These are phyloP conservation scores for Calvadosia cruxmelitensis DNA, from an alignment of 30 jellyfish, hydroid and myxozoan species.

Conservation along the genomic window DNA sequence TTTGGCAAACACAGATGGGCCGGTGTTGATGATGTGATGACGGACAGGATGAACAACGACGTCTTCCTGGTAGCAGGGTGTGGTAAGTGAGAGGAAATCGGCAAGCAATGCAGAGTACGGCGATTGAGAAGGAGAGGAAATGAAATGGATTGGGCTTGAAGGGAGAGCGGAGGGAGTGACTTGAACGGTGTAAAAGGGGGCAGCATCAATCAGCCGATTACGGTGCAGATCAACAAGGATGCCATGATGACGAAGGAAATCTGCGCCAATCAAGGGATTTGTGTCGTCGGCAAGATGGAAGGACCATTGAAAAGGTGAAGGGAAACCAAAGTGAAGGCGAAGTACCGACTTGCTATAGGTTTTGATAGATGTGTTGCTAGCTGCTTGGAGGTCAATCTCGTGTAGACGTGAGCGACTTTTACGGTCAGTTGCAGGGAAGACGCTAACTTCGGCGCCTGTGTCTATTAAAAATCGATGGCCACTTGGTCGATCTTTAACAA, in stretches of 20 bases:
- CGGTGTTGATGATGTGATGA: conserved; percentile 22
- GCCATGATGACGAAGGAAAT: conserved; percentile 12
- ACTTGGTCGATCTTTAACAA: conserved; percentile 10
- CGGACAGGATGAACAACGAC: conserved; percentile 17
- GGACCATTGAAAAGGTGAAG: conserved; percentile 23
- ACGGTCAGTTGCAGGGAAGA: conserved; percentile 11
- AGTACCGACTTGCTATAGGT: conserved; percentile 13
- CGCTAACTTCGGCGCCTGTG: conserved; percentile 49
- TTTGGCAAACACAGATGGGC: conserved; percentile 28
- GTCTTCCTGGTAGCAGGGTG: conserved; percentile 19
- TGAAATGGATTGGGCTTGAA: conserved; percentile 3
- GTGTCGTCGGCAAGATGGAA: conserved; percentile 28
- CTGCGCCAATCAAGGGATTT: conserved; percentile 34
- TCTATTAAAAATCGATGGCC: conserved; percentile 26
- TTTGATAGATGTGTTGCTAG: conserved; percentile 10
- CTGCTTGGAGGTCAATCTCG: conserved; percentile 15
- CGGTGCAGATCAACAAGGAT: conserved; percentile 11
- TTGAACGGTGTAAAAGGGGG: background rate
- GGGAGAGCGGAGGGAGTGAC: conserved; percentile 7
- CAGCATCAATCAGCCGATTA: conserved; percentile 16
- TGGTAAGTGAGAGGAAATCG: conserved; percentile 5
- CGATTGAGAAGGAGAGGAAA: conserved; percentile 9
- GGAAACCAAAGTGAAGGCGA: conserved; percentile 16
- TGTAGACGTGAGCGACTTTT: conserved; percentile 5
- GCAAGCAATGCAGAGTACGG: conserved; percentile 4